Base-by-base conservation (phyloP, 1,140 invertebrate species). In the Bombus cullumanus region DNA sequence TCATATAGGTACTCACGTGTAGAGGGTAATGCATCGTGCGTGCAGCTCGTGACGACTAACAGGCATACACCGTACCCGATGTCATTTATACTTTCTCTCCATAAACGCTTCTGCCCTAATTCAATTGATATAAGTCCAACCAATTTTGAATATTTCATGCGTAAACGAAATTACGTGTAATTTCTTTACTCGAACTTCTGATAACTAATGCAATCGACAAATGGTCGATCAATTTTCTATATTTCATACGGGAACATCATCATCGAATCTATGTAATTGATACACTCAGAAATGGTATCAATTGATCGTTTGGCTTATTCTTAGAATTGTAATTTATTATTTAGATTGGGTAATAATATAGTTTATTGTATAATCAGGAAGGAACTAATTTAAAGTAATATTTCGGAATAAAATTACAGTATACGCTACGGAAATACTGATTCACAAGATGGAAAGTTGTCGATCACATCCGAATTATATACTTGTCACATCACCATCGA, bases 21-120 rank as follows among this genome's bases (percentile, higher is more conserved):
- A 85, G 85, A 85, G 90, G 72, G 92, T 92, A 90, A 92, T 92
- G 91, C 93, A 94, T 94, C 92, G 91, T 94, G 92, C 89, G 83
- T 94, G 84, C 81, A 86, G 85, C 85, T 91, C 84, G 86, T 88
- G 81, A 89, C 89, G 91, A 94, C 93, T 94, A 94, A 94, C 90
- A 91, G 91, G 87, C 90, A 90, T 84, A 71, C 88, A 76, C 88
- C 86, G 85, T 81, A 64, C 64, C 81, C 90, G 82, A 91, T 89
- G 92, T 93, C 93, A 94, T 94, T 92, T 94, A 94, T 94, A 94
- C 93, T 94, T 93, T 94, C 93, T 92, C 92, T 86, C 89, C 87
- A 57, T 86, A 86, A 90, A 90, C 83, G 80, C 43, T 80, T 90
- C 89, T 89, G 85, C 87, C 86, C 80, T 85, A 75, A 69, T 62